Evolutionary conservation across 2,888 invertebrate species (phyloP), one percentile per base, ranked within the genome.

Genomic region (Oasisia sp.): DNA sequence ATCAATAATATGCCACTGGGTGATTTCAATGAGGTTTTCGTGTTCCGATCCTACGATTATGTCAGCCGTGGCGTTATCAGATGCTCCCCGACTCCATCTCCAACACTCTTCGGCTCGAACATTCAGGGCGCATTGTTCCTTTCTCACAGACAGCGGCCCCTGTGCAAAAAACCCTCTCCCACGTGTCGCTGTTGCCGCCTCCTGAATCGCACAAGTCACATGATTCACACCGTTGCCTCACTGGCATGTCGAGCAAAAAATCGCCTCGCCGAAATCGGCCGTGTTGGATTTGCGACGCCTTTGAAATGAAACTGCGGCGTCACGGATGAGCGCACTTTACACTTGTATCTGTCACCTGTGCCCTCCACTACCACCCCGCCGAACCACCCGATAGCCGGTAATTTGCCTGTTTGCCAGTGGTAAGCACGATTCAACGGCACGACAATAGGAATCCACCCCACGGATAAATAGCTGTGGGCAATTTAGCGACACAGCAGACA

Each of bases 391-490:
- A 74, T 74, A 74, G 74, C 74, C 7, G 74, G 74, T 74, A 74
- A 74, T 74, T 74, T 74, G 74, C 74, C 74, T 74, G 74, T 74
- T 74, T 74, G 74, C 74, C 74, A 74, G 74, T 74, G 74, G 27
- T 74, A 74, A 74, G 74, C 74, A 74, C 27, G 74, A 74, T 74
- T 74, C 74, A 74, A 19, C 74, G 27, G 27, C 74, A 19, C 27
- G 74, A 74, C 74, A 74, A 74, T 74, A 74, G 74, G 74, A 74
- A 74, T 74, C 27, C 74, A 74, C 74, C 74, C 74, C 74, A 74
- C 74, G 7, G 74, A 74, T 74, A 74, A 74, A 74, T 74, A 74
- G 74, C 74, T 74, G 74, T n/a, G 74, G 74, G 74, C 74, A 74
- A 74, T 74, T 74, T 74, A 74, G 27, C 74, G 27, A 74, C 50